Evolutionary conservation across 2,888 invertebrate genomes (phyloP).

Genomic region (Xestobium rufovillosum): DNA sequence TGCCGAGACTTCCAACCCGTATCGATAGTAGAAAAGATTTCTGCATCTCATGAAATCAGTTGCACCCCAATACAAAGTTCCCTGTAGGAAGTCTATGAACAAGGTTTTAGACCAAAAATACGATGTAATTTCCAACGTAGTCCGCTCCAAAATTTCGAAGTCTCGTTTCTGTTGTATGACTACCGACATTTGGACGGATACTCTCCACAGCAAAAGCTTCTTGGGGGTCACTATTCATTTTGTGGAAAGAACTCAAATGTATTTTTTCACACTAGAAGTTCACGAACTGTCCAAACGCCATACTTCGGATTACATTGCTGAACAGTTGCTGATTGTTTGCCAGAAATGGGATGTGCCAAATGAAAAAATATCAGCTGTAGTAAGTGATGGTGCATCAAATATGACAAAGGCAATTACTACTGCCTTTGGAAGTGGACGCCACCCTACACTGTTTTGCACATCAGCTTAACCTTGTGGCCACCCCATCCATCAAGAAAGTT

Average conservation of each 20-base stretch:
- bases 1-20: no score
- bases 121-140: no score
- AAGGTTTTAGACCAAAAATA: no score
- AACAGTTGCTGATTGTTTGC: not conserved
- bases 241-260: not conserved
- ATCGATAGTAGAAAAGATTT: no score
- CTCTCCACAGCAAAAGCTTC: not conserved
- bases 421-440: not conserved
- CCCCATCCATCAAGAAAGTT: not conserved
- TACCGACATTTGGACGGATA: no score
- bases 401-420: slow-evolving; percentile 2
- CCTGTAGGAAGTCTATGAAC: no score
- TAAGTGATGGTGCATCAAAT: slow-evolving; percentile 3
- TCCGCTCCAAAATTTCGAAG: no score
- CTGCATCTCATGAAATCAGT: no score
- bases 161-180: no score
- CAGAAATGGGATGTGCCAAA: not conserved
- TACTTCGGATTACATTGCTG: not conserved
- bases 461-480: slow-evolving; percentile 1
- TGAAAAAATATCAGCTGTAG: not conserved
- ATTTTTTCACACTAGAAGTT: not conserved
- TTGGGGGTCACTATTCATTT: not conserved
- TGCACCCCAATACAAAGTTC: no score
- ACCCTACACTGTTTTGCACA: slow-evolving; percentile 3
- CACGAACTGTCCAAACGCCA: not conserved